A percentile compares a stretch with the other conserved stretches of the same genome.
Conservation (phyloP, 2,113 vertebrate species). For the Hemicordylus capensis region DNA sequence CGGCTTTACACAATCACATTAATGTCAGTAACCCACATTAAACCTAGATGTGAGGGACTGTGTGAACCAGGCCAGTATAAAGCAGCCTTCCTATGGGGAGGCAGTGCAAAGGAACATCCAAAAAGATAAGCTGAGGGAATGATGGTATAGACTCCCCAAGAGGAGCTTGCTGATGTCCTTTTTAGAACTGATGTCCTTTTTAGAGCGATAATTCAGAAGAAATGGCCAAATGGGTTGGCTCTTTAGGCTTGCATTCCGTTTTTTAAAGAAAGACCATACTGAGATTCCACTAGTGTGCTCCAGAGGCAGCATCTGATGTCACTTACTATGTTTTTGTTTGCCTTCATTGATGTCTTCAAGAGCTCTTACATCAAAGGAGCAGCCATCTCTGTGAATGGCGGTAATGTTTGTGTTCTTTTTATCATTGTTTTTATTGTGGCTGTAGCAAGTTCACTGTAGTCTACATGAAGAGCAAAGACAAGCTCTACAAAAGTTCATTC, state of each 20-base stretch:
- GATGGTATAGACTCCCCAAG: background rate
- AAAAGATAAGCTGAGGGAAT: background rate
- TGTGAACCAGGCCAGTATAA: too few relatives aligned
- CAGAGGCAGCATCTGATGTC: background rate
- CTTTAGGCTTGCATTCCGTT: rapidly evolving
- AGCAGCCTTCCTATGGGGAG: background rate
- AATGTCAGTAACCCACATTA: too few relatives aligned
- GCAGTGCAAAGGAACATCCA: background rate
- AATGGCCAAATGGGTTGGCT: background rate
- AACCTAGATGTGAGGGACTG: too few relatives aligned
- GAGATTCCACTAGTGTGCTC: background rate
- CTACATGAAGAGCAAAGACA: background rate
- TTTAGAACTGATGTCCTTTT: constrained; percentile 22
- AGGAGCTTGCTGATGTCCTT: background rate
- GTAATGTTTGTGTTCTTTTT: background rate
- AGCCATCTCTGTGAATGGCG: background rate
- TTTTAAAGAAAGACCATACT: background rate
- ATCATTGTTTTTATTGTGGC: background rate
- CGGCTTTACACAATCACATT: too few relatives aligned
- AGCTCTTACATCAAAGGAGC: constrained; percentile 12
- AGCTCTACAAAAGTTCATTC: background rate
- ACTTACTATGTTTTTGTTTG: background rate
- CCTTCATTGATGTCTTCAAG: background rate
- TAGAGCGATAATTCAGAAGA: background rate
- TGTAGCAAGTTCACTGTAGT: background rate